Evolutionary conservation across 2,888 invertebrate genomes (phyloP).

Genomic region (Ectropis crepuscularia): DNA sequence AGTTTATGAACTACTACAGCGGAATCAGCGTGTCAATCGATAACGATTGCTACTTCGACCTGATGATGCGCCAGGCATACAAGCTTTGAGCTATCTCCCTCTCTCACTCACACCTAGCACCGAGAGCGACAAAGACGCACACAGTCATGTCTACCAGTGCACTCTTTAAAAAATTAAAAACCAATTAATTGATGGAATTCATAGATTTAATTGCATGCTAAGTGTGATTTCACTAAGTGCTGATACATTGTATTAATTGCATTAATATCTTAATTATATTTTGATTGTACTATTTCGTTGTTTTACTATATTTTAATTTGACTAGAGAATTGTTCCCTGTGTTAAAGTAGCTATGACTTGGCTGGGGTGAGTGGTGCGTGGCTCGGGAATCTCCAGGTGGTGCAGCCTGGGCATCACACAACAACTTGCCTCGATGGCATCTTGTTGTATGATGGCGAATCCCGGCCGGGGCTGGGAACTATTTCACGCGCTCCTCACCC

Average conservation of each 20-base stretch:
- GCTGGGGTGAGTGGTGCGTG: no score
- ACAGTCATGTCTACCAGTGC: conserved; percentile 18
- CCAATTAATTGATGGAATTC: conserved; percentile 37
- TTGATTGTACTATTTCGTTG: conserved; percentile 15
- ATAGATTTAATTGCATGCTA: conserved; percentile 27
- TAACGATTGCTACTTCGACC: conserved; percentile 96
- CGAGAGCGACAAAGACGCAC: conserved; percentile 34
- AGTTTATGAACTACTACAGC: conserved; percentile 96
- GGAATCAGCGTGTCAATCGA: conserved; percentile 98
- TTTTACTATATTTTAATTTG: conserved; percentile 2
- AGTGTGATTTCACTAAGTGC: conserved; percentile 35
- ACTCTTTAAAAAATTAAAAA: conserved; percentile 19
- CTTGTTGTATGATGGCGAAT: no score
- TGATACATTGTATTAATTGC: conserved; percentile 45
- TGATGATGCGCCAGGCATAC: conserved; percentile 97
- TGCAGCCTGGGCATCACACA: no score
- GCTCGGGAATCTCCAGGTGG: no score
- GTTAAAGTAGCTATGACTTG: no score
- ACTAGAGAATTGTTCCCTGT: no score
- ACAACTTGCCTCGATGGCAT: no score
- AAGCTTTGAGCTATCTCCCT: conserved; percentile 86
- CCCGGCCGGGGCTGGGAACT: no score
- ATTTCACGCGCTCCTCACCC: no score
- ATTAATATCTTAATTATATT: conserved; percentile 45
- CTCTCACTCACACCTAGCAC: conserved; percentile 34